Evolutionary conservation across 1,140 invertebrate species (phyloP).

Genomic region (Pseudomyrmex cubaensis): DNA sequence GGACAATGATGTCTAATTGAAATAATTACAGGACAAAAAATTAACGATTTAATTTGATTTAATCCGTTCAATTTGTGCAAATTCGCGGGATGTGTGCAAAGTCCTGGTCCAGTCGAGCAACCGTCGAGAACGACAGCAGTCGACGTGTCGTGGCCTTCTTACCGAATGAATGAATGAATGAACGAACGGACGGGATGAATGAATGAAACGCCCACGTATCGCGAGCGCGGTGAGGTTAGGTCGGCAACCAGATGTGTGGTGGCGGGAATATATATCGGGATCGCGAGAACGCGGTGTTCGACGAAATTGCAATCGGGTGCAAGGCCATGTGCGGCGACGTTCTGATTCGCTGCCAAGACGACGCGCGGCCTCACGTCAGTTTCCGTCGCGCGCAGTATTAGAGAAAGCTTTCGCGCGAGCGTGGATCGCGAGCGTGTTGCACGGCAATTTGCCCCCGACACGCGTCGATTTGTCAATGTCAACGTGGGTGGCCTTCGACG

Average conservation of each 20-base stretch:
- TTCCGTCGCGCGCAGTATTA: slow-evolving; percentile 36
- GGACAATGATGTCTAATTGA: neutral
- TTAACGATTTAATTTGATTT: neutral
- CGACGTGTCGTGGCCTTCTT: slow-evolving; percentile 50
- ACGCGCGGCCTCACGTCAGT: slow-evolving; percentile 10
- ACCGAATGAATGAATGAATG: slow-evolving; percentile 63
- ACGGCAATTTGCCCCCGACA: slow-evolving; percentile 58
- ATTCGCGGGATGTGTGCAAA: slow-evolving; percentile 16
- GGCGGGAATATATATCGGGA: slow-evolving; percentile 64
- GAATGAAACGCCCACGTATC: slow-evolving; percentile 65
- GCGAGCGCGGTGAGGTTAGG: slow-evolving; percentile 62
- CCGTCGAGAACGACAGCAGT: slow-evolving; percentile 11
- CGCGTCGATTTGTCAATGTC: slow-evolving; percentile 62
- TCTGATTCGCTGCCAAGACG: slow-evolving; percentile 69
- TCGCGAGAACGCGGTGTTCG: slow-evolving; percentile 59
- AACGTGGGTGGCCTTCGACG: slow-evolving; percentile 60
- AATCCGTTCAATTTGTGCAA: neutral
- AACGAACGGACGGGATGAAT: slow-evolving; percentile 69
- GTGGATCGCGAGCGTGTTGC: slow-evolving; percentile 24
- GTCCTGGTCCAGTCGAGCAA: slow-evolving; percentile 32
- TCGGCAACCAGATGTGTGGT: slow-evolving; percentile 58
- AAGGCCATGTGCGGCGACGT: slow-evolving; percentile 65
- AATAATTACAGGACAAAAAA: neutral
- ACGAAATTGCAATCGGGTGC: slow-evolving; percentile 73
- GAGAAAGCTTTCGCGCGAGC: slow-evolving; percentile 57